A percentile compares a stretch with the other conserved stretches of the same genome.
Evolutionary conservation across 2,888 invertebrate species (phyloP).

Genomic region (Agrochola macilenta): DNA sequence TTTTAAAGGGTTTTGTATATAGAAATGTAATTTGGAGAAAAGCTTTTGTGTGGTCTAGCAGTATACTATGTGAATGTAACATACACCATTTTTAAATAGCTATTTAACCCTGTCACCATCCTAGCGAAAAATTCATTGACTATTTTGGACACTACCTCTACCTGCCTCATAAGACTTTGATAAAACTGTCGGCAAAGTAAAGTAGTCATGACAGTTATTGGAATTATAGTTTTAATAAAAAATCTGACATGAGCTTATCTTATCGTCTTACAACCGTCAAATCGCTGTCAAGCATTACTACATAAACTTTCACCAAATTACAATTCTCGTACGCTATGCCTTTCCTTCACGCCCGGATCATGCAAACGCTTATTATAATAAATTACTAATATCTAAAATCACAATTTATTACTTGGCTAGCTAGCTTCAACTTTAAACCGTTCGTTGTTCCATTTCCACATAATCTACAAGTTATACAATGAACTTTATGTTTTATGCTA

Average conservation of each 20-base stretch:
- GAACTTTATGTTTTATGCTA: slow-evolving; percentile 57
- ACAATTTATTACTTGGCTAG: slow-evolving; percentile 51
- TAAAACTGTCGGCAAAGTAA: background rate
- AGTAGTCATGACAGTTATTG: background rate
- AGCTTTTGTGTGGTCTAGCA: slow-evolving; percentile 2
- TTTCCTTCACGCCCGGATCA: slow-evolving; percentile 40
- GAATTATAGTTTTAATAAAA: slow-evolving; percentile 28
- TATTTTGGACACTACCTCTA: background rate
- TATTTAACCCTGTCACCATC: background rate
- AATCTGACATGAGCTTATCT: slow-evolving; percentile 7
- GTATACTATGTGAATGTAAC: background rate
- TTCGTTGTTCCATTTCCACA: slow-evolving; percentile 47
- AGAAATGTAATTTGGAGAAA: slow-evolving; percentile 48
- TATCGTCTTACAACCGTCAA: slow-evolving; percentile 16
- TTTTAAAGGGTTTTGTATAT: slow-evolving; percentile 30
- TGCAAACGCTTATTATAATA: slow-evolving; percentile 44
- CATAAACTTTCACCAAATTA: slow-evolving; percentile 50
- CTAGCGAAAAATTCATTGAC: too few relatives aligned
- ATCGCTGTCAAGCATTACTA: slow-evolving; percentile 33
- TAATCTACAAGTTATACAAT: slow-evolving; percentile 54
- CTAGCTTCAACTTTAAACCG: slow-evolving; percentile 50
- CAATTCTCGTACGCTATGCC: slow-evolving; percentile 24
- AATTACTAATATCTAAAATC: slow-evolving; percentile 51
- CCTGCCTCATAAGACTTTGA: background rate
- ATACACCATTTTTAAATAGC: background rate